Base-by-base conservation (phyloP, 2,797 vertebrate species). In the Pseudomugil gertrudae region DNA sequence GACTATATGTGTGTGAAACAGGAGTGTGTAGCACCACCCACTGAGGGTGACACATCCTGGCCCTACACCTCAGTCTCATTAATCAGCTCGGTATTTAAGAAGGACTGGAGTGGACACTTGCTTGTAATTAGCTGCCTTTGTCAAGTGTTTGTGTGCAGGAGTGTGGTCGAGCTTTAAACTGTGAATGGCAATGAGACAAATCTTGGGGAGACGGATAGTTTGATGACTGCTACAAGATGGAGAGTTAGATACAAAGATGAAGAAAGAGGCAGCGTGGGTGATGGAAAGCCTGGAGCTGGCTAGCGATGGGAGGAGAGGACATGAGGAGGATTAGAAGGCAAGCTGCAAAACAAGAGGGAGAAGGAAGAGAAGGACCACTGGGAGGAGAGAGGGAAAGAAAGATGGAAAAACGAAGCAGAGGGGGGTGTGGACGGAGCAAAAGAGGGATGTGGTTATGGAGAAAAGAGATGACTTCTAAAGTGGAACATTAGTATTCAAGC, bases 121-220 rank as follows among this genome's bases (percentile, higher is more conserved):
- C 77, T 80, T 84, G 95, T 97, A 98, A 97, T 98, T 97, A 98
- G 94, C 95, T 93, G 94, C 95, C 94, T 96, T 96, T 96, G 95
- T 95, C 95, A 94, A 79, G 77, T 60, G 55, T 55, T 69, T 32
- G 60, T 67, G 47, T 53, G 57, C 32, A 54, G 40, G 45, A 36
- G 57, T 35, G 60, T 26, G 17, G 50, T 11, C 6, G 33, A 35
- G 50, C 32, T 60, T 74, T 53, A 30, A 71, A 77, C 74, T 78
- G 72, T 61, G 53, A 81, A 72, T 2, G 57, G 64, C 55, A 58
- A 48, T 56, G 50, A 78, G 53, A 78, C 35, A 78, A 57, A 80
- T 79, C 66, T 81, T 58, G 38, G 67, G 57, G 59, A 68, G 63
- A 70, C 65, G 76, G 58, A 60, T 59, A 73, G 67, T 78, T 69